Percentiles rank a stretch among this genome's conserved stretches.
Conservation (phyloP, 2,888 invertebrate species). For the Ormyrus pomaceus region DNA sequence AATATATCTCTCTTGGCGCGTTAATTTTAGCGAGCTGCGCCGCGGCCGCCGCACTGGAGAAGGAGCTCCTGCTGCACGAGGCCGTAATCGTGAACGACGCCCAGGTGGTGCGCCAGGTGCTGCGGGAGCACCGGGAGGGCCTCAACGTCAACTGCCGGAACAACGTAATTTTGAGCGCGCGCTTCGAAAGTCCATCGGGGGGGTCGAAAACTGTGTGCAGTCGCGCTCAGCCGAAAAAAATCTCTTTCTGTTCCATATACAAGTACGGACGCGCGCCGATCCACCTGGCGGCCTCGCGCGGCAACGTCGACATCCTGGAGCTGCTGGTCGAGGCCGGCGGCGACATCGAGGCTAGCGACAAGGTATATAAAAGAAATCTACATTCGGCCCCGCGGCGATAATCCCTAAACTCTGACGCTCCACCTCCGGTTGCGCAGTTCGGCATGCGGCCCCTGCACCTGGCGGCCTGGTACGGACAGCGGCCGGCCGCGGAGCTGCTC, state of each 20-base stretch:
- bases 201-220: too few relatives aligned
- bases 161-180: conserved; percentile 77
- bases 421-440: conserved; percentile 75
- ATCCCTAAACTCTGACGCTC: too few relatives aligned
- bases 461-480: conserved; percentile 86
- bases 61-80: conserved; percentile 84
- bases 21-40: too few relatives aligned
- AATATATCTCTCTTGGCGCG: too few relatives aligned
- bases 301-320: conserved; percentile 84
- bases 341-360: conserved; percentile 85
- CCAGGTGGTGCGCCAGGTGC: conserved; percentile 81
- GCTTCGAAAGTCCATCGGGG: too few relatives aligned
- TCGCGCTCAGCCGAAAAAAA: background rate
- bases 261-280: conserved; percentile 86
- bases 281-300: conserved; percentile 86
- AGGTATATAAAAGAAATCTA: conserved; percentile 75
- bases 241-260: conserved; percentile 53
- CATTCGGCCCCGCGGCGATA: background rate
- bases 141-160: conserved; percentile 85
- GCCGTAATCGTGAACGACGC: conserved; percentile 86
- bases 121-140: conserved; percentile 77
- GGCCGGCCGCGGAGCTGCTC: conserved; percentile 82
- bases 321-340: conserved; percentile 84
- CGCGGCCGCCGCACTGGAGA: conserved; percentile 76
- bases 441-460: conserved; percentile 85